Conservation (phyloP, 2,888 invertebrate genomes). For the Hirtodrosophila trivittata region DNA sequence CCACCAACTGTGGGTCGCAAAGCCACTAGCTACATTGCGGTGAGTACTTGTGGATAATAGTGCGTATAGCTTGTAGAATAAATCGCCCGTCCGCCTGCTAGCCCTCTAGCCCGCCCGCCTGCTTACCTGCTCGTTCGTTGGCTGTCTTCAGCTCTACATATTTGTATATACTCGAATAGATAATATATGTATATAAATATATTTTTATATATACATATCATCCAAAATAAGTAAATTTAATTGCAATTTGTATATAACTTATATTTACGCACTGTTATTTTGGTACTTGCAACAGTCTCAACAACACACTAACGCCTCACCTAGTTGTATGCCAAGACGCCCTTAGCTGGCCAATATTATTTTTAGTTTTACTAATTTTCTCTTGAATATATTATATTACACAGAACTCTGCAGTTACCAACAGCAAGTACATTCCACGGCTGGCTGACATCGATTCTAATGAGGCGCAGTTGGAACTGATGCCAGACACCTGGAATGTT, state of each 20-base stretch:
- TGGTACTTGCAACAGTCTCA: slow-evolving; percentile 70
- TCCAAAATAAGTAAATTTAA: slow-evolving; percentile 26
- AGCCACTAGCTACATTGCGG: slow-evolving; percentile 87
- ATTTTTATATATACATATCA: slow-evolving; percentile 19
- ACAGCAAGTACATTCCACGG: slow-evolving; percentile 86
- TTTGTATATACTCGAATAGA: slow-evolving; percentile 1
- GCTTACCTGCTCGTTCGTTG: slow-evolving; percentile 22
- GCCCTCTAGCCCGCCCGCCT: slow-evolving; percentile 31
- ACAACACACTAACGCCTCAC: slow-evolving; percentile 5
- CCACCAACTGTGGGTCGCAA: slow-evolving; percentile 86
- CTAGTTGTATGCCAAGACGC: neutral
- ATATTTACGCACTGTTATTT: slow-evolving; percentile 75
- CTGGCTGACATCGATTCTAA: slow-evolving; percentile 83
- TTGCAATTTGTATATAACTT: slow-evolving; percentile 62
- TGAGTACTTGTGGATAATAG: slow-evolving; percentile 81
- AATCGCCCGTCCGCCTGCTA: slow-evolving; percentile 37
- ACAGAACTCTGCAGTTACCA: slow-evolving; percentile 84
- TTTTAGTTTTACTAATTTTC: too few species aligned
- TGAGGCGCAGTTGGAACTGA: slow-evolving; percentile 77
- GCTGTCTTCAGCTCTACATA: slow-evolving; percentile 6
- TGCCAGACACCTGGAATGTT: slow-evolving; percentile 91
- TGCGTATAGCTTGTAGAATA: slow-evolving; percentile 70
- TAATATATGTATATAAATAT: too few species aligned
- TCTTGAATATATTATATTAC: neutral
- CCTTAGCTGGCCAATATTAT: neutral